These are phyloP conservation scores for Sinocyclocheilus anshuiensis DNA, from an alignment of 2,113 vertebrate genomes.

Conservation along the genomic window DNA sequence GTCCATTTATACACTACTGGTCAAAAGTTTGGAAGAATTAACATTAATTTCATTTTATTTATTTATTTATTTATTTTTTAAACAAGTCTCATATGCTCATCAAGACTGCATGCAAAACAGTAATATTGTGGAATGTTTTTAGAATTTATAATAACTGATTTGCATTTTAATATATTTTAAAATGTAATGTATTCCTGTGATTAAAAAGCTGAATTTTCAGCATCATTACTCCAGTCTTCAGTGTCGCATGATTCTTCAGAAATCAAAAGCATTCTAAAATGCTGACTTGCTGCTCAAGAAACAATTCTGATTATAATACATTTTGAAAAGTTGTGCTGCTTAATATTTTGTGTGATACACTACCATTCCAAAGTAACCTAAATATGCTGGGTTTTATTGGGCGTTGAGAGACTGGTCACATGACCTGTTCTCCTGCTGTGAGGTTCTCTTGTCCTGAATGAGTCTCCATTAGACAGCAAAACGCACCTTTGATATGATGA, in stretches of 20 bases:
- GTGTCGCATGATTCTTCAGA: not conserved
- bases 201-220: not conserved
- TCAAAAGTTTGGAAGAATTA: not conserved
- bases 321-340: not conserved
- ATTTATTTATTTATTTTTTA: not conserved
- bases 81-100: not conserved
- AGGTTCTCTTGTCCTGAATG: conserved; percentile 26
- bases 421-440: conserved; percentile 30
- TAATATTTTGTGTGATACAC: no score
- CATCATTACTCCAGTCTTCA: not conserved
- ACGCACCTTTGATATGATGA: conserved; percentile 59
- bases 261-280: not conserved
- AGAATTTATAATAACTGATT: not conserved
- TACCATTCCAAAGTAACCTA: not conserved
- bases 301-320: not conserved
- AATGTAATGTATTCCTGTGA: not conserved
- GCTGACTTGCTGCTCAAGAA: not conserved
- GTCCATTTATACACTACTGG: not conserved
- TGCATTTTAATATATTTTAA: not conserved
- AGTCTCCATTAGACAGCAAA: conserved; percentile 55
- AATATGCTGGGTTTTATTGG: not conserved
- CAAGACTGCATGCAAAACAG: not conserved
- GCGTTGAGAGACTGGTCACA: conserved; percentile 35
- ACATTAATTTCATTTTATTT: no score
- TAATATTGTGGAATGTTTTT: not conserved